Evolutionary conservation across 2,113 vertebrate species (phyloP).

Genomic region (Meriones unguiculatus): DNA sequence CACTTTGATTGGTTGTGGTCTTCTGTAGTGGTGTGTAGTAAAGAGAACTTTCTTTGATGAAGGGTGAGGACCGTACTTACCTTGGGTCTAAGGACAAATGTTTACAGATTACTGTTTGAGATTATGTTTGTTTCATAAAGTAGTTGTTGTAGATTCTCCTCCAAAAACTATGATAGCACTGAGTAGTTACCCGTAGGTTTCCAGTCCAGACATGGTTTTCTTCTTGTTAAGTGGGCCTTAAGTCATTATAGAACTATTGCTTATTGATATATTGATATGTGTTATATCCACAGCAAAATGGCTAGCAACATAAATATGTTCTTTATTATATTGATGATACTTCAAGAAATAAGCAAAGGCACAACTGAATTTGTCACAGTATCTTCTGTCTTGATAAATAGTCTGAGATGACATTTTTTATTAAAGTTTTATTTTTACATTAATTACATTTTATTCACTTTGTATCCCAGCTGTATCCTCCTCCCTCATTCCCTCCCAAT

Average conservation of each 20-base stretch:
- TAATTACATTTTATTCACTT: too few species aligned
- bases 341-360: constrained; percentile 17
- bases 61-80: not conserved
- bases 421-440: too few species aligned
- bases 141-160: not conserved
- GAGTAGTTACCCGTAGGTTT: not conserved
- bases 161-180: not conserved
- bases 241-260: not conserved
- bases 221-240: not conserved
- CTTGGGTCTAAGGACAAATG: not conserved
- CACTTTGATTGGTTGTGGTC: not conserved
- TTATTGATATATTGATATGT: not conserved
- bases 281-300: not conserved
- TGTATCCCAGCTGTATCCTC: too few species aligned
- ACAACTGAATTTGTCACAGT: not conserved
- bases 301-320: not conserved
- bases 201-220: not conserved
- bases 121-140: not conserved
- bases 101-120: not conserved
- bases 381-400: not conserved
- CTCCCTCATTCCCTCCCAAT: too few species aligned
- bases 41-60: not conserved
- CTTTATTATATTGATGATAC: not conserved
- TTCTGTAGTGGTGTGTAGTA: not conserved
- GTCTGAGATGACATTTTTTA: not conserved